Base-by-base conservation (phyloP, 2,113 vertebrate genomes). In the Brachionichthys hirsutus region DNA sequence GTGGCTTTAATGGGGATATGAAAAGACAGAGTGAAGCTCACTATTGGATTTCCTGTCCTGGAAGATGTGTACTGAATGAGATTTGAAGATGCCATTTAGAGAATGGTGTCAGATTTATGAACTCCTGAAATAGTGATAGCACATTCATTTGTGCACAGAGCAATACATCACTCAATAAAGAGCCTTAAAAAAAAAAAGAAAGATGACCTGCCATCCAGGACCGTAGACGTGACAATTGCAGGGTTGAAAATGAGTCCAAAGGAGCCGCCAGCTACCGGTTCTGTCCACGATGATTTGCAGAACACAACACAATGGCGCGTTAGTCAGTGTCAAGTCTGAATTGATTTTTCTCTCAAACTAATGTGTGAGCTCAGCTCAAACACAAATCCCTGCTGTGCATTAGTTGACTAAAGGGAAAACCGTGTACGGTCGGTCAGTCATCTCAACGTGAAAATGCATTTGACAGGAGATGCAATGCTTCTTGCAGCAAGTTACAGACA, bases 311-410 rank as follows among this genome's bases (percentile, higher is more conserved):
- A n/a, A n/a, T 54, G 45, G 41, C 49, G 34, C 51, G 70, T 77
- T 60, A 64, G 69, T 81, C 75, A 77, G 67, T 51, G 71, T 66
- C 42, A 67, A 56, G n/a, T 66, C 49, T 4, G n/a, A 40, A 81
- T 74, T 9, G 77, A 83, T 79, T 67, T 68, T 42, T 3, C n/a
- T 64, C 30, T 40, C 24, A 34, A 51, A 53, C 54, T 62, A 42
- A 64, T 66, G 62, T 70, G 43, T 22, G 14, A 18, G 38, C 48
- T 54, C 30, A 43, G 51, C 41, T 52, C 36, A 58, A 47, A 42
- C 49, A 62, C 52, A 64, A 59, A 73, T 53, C 52, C 58, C 30
- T 36, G 24, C 62, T 45, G 24, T 40, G 24, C 7, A 12, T 60
- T 18, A 53, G 20, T 22, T 20, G 56, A 48, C 17, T 40, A 30